A percentile compares a stretch with the other conserved stretches of the same genome.
These are phyloP conservation scores for Isurus oxyrinchus DNA, from an alignment of 2,113 vertebrate species.

Conservation along the genomic window DNA sequence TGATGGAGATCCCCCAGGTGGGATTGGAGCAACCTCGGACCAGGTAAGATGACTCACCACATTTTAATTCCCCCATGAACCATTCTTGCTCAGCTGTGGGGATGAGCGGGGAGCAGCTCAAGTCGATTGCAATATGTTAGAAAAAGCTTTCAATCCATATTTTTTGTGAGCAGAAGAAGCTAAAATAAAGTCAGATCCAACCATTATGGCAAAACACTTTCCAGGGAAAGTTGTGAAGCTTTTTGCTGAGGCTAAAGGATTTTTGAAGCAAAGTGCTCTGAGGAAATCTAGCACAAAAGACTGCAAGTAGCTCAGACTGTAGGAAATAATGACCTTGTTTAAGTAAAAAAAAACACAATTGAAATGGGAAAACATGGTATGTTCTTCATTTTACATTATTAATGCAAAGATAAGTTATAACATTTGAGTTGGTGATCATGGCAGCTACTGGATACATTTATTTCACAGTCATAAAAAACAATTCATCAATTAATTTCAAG, in stretches of 20 bases:
- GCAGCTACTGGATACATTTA: not conserved
- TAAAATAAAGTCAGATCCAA: not conserved
- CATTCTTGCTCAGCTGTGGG: not conserved
- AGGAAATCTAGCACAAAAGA: not conserved
- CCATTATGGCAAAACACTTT: not conserved
- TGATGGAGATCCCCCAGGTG: not conserved
- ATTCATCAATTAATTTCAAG: not conserved
- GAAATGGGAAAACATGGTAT: not conserved
- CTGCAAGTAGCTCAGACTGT: not conserved
- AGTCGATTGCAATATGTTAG: not conserved
- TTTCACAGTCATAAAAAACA: not conserved
- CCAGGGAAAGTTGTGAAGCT: not conserved
- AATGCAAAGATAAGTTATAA: not conserved
- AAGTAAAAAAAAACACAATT: not conserved
- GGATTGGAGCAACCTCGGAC: not conserved
- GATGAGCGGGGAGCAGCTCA: not conserved
- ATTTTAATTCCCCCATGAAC: not conserved
- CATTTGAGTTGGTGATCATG: not conserved
- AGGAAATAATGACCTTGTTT: not conserved
- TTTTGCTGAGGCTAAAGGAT: not conserved
- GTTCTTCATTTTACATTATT: not conserved
- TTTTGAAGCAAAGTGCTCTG: not conserved
- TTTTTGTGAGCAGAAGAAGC: not conserved
- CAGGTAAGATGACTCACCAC: no score
- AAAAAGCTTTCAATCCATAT: not conserved